Evolutionary conservation across 2,888 invertebrate genomes (phyloP), one percentile per base, ranked within the genome.

Genomic region (Campopleginae sp.): DNA sequence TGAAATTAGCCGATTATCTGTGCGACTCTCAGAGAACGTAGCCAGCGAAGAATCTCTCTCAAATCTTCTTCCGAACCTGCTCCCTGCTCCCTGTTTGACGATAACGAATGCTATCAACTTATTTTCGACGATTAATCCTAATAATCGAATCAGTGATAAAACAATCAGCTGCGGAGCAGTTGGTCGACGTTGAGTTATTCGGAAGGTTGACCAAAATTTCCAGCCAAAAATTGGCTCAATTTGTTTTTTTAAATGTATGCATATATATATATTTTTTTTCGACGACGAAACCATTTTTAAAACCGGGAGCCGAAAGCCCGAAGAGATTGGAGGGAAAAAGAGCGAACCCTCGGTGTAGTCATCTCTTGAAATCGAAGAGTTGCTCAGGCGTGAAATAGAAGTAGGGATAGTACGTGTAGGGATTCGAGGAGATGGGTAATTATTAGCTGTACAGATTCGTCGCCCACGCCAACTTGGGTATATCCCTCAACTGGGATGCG

Each of bases 371-470:
- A 88, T 91, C 90, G 90, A 89, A 88, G 88, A 86, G 89, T 87
- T 89, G 89, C 87, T 91, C 90, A 89, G 89, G 91, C 93, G 93
- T 91, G 92, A 93, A 93, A 93, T 93, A 87, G 76, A 68, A 90
- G 82, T 31, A 88, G 87, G 82, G 87, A 76, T 5, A 71, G 12
- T 63, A 31, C 75, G 74, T 86, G 82, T 44, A 17, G 44, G 51
- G 85, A 84, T 87, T 88, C 88, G 88, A 89, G 89, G 88, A 91
- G 92, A 90, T 88, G 90, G 91, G 91, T 91, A 92, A 93, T 92
- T 93, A 93, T 92, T 93, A 92, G 91, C 91, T 81, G 87, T 90
- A 89, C 88, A 88, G 90, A 91, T 92, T 91, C 82, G 70, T 84
- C 76, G 65, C 27, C 14, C 42, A 19, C 63, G 58, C 58, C 58